Evolutionary conservation across 2,113 vertebrate species (phyloP).

Genomic region (Brachypteracias leptosomus): DNA sequence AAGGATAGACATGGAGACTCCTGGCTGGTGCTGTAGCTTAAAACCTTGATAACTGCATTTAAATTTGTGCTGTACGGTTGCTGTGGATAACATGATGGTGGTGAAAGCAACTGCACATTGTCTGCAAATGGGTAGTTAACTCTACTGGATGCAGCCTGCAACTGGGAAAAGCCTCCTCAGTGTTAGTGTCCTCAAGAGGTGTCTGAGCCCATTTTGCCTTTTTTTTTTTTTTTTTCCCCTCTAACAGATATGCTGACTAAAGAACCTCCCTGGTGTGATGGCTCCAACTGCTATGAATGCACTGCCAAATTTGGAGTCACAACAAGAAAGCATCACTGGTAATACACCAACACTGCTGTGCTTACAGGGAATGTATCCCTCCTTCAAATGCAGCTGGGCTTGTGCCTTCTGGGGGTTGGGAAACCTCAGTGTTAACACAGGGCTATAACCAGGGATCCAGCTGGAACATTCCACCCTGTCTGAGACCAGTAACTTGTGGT

Average conservation of each 20-base stretch:
- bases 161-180: neutral
- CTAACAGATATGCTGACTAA: slow-evolving; percentile 94
- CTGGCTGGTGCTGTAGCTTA: neutral
- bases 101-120: neutral
- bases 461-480: neutral
- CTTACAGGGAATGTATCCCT: neutral
- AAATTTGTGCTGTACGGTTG: neutral
- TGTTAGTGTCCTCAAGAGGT: neutral
- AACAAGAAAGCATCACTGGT: slow-evolving; percentile 98
- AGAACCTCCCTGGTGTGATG: slow-evolving; percentile 98
- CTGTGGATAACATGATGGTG: neutral
- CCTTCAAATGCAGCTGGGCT: neutral
- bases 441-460: neutral
- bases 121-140: neutral
- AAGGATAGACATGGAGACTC: neutral
- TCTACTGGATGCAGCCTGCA: neutral
- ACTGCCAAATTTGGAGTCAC: slow-evolving; percentile 96
- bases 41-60: neutral
- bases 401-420: neutral
- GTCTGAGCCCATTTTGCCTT: neutral
- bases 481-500: neutral
- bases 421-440: fast-evolving
- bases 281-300: slow-evolving; percentile 98
- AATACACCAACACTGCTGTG: neutral
- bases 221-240: neutral